Base-by-base conservation (phyloP, 2,888 invertebrate species). In the Lumbricus terrestris region DNA sequence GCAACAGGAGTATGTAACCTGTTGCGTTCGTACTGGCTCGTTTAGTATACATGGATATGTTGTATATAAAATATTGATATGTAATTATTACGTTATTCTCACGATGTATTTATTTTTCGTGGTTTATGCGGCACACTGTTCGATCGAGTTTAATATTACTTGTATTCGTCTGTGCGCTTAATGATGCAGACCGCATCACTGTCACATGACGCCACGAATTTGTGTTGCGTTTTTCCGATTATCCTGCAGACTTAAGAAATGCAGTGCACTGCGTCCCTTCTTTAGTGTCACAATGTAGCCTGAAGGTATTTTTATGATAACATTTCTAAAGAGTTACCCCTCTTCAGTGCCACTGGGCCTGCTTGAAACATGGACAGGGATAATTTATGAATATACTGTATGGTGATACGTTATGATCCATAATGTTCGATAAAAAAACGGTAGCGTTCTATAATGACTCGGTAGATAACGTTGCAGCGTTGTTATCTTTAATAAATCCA, bases 151-250 rank as follows among this genome's bases (percentile, higher is more conserved):
- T n/a, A n/a, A n/a, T 69, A 29, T n/a, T 15, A 40, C n/a, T 69
- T n/a, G n/a, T 69, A n/a, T 29, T 29, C 8, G n/a, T 29, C n/a
- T 69, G 8, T 69, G n/a, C n/a, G 69, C 16, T 29, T n/a, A n/a
- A 69, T 69, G 69, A 69, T 69, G 69, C 69, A n/a, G 69, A n/a
- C 69, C 69, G n/a, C 69, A 69, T 69, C 69, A 69, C n/a, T n/a
- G 69, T 69, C 69, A 69, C 69, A 69, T 69, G 69, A 69, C 69
- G 69, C n/a, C 29, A n/a, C 8, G 69, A 69, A 69, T 69, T 8
- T 69, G 29, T 29, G 69, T 1, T 69, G 47, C 23, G 69, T 69
- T 29, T 69, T n/a, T n/a, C 69, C n/a, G 29, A 69, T 69, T 69
- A n/a, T 69, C 1, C n/a, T 69, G 69, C n/a, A n/a, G 69, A n/a